Conservation (phyloP, 1,140 invertebrate genomes). For the Drosophila nigrodunni region DNA sequence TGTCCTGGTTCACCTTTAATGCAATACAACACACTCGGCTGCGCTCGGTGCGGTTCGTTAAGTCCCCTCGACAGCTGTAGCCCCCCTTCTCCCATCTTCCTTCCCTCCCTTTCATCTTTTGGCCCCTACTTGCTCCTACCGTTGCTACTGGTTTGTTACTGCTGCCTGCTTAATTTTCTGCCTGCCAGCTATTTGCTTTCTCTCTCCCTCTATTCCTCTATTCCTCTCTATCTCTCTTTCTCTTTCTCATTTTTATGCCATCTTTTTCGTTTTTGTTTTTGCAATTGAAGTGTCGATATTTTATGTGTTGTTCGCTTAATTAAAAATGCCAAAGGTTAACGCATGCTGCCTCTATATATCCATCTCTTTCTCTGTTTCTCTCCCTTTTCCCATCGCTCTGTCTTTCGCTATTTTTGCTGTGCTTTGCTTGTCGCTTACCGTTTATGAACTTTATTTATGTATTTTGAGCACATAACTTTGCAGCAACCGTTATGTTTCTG, state of each 20-base stretch:
- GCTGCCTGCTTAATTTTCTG: conserved; percentile 75
- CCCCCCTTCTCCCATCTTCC: too few species aligned
- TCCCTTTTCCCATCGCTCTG: background rate
- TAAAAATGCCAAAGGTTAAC: conserved; percentile 83
- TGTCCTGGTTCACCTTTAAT: conserved; percentile 69
- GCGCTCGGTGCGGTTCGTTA: conserved; percentile 80
- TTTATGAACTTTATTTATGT: conserved; percentile 75
- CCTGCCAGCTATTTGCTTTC: conserved; percentile 53
- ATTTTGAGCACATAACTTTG: conserved; percentile 72
- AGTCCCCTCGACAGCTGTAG: conserved; percentile 53
- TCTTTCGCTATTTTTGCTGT: background rate
- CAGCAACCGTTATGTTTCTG: conserved; percentile 51
- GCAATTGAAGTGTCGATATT: conserved; percentile 83
- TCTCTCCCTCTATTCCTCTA: background rate
- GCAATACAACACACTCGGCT: conserved; percentile 81
- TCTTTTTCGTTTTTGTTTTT: conserved; percentile 56
- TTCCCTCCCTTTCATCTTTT: conserved; percentile 1
- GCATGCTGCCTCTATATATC: conserved; percentile 45
- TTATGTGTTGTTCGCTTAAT: conserved; percentile 80
- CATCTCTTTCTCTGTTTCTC: conserved; percentile 4
- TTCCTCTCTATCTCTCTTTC: background rate
- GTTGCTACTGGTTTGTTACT: conserved; percentile 37
- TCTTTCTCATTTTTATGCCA: conserved; percentile 8
- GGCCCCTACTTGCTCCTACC: background rate
- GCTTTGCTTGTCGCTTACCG: conserved; percentile 46